Conservation (phyloP, 1,140 invertebrate species). For the Drosophila leontia region DNA sequence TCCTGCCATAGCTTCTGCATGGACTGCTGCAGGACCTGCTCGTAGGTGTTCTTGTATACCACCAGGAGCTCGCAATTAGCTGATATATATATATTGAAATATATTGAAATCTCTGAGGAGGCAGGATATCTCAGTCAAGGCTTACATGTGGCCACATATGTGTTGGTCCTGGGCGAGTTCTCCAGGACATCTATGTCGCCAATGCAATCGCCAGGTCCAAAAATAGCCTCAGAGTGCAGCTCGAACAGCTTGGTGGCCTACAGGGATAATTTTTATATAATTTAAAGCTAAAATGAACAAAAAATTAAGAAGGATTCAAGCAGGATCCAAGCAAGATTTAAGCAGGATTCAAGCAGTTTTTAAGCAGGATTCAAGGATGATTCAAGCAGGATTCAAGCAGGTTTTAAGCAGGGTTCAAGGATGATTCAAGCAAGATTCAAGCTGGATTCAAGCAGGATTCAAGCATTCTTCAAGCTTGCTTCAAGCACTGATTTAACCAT, state of each 20-base stretch:
- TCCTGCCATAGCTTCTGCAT: slow-evolving; percentile 69
- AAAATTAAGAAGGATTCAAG: no score
- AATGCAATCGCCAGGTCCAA: slow-evolving; percentile 63
- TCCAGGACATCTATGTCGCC: slow-evolving; percentile 67
- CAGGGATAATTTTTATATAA: no score
- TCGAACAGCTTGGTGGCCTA: not conserved
- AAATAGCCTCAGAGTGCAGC: slow-evolving; percentile 44
- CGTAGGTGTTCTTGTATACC: slow-evolving; percentile 60
- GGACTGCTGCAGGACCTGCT: slow-evolving; percentile 36
- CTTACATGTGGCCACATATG: slow-evolving; percentile 46
- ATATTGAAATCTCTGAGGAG: not conserved
- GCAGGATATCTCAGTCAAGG: not conserved
- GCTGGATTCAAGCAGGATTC: no score
- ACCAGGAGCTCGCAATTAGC: slow-evolving; percentile 64
- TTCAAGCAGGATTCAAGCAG: no score
- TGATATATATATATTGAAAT: slow-evolving; percentile 1
- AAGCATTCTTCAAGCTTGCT: no score
- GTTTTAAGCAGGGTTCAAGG: no score
- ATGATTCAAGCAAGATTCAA: no score
- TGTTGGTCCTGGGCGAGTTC: slow-evolving; percentile 34
- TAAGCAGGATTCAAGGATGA: no score
- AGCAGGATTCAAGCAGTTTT: no score
- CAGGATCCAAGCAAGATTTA: no score
- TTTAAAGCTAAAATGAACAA: no score
- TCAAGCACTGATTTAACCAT: no score